These are phyloP conservation scores for Callionymus lyra DNA, from an alignment of 2,113 vertebrate genomes.

Conservation along the genomic window DNA sequence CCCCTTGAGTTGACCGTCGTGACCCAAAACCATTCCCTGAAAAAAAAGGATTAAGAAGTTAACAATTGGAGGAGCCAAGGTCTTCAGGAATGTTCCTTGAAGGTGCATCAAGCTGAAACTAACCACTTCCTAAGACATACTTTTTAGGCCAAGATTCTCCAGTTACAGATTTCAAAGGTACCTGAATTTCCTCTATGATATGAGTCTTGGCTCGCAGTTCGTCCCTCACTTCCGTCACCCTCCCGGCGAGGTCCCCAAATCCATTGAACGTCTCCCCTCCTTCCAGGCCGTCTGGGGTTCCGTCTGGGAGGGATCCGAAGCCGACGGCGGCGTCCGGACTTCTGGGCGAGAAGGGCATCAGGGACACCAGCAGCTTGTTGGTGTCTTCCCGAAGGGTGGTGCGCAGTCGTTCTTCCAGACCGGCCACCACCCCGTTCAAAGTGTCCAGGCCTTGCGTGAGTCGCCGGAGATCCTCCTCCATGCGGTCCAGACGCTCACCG, in stretches of 20 bases:
- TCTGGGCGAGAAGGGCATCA: conserved; percentile 64
- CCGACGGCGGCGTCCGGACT: conserved; percentile 64
- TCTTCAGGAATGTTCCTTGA: no score
- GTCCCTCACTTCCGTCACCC: conserved; percentile 84
- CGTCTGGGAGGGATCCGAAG: conserved; percentile 78
- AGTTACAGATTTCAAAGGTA: conserved; percentile 13
- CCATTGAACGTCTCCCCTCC: conserved; percentile 61
- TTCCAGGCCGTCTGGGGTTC: conserved; percentile 68
- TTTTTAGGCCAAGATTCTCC: neutral
- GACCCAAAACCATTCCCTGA: conserved; percentile 81
- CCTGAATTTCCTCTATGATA: conserved; percentile 81
- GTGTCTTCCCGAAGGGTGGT: conserved; percentile 79
- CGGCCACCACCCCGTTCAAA: conserved; percentile 71
- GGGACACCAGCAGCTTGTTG: conserved; percentile 72
- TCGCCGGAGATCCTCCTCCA: conserved; percentile 82
- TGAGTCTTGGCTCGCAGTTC: conserved; percentile 79
- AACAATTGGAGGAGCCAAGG: neutral
- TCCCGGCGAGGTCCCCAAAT: conserved; percentile 77
- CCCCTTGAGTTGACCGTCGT: conserved; percentile 84
- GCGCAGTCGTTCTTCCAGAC: conserved; percentile 78
- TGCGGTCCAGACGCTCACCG: conserved; percentile 81
- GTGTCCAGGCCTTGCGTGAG: conserved; percentile 78
- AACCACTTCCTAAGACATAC: no score
- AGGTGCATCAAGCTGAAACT: no score
- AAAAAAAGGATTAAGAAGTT: neutral